These are phyloP conservation scores for Fregetta grallaria DNA, from an alignment of 2,113 vertebrate species.

Conservation along the genomic window DNA sequence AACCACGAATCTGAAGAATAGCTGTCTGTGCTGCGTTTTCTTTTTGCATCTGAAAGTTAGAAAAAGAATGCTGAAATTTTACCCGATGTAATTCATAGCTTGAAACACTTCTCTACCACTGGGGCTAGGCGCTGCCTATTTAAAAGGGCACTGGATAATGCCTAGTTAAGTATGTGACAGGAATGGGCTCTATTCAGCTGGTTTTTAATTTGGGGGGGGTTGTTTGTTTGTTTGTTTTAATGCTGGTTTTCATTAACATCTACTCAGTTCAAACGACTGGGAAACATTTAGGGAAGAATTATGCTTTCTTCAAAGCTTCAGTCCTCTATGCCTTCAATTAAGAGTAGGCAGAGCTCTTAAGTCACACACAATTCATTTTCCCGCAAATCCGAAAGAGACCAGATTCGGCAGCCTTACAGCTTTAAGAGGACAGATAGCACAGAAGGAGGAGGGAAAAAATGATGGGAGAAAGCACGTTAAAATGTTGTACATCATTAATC, in stretches of 20 bases:
- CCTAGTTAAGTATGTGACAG: not conserved
- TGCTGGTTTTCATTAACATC: constrained; percentile 58
- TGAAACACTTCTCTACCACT: not conserved
- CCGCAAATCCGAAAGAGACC: constrained; percentile 37
- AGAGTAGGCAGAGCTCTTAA: constrained; percentile 47
- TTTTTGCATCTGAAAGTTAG: constrained; percentile 78
- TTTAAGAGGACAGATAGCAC: constrained; percentile 20
- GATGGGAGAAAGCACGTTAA: not conserved
- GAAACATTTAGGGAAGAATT: constrained; percentile 51
- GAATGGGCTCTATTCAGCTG: constrained; percentile 18
- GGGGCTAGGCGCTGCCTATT: not conserved
- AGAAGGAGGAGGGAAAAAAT: not conserved
- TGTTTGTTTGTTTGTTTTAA: constrained; percentile 30
- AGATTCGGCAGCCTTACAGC: constrained; percentile 19
- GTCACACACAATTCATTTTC: constrained; percentile 54
- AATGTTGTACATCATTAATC: constrained; percentile 1
- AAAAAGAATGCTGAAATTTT: not conserved
- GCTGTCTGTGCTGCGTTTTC: constrained; percentile 85
- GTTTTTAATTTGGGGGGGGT: not conserved
- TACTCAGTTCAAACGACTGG: constrained; percentile 44
- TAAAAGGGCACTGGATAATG: not conserved
- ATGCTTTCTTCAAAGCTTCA: constrained; percentile 53
- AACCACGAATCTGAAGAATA: constrained; percentile 87
- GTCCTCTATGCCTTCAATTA: constrained; percentile 53
- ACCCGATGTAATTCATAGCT: not conserved